Conservation (phyloP, 2,888 invertebrate species). For the Cremastobaeus sp. region DNA sequence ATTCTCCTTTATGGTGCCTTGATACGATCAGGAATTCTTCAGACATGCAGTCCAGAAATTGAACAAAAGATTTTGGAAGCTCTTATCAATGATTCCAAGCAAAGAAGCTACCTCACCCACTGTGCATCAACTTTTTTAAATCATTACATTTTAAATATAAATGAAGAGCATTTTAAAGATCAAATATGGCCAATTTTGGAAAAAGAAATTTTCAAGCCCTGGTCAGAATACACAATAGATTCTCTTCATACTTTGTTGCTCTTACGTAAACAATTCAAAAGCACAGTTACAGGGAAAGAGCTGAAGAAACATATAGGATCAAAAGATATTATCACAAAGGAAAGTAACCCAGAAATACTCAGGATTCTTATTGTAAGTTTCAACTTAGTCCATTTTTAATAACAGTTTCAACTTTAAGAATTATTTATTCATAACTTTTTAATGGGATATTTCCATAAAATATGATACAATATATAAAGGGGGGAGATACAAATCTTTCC, state of each 20-base stretch:
- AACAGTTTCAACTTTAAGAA: no score
- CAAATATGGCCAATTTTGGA: conserved; percentile 82
- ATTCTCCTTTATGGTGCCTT: conserved; percentile 85
- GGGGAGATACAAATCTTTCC: no score
- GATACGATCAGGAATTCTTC: conserved; percentile 82
- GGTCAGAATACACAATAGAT: conserved; percentile 83
- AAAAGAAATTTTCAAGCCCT: conserved; percentile 81
- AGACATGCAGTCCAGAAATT: conserved; percentile 79
- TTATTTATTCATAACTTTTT: no score
- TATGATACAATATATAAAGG: no score
- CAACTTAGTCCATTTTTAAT: no score
- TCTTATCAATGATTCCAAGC: conserved; percentile 80
- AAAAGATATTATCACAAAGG: conserved; percentile 81
- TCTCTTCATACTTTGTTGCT: conserved; percentile 82
- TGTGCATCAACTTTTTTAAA: conserved; percentile 82
- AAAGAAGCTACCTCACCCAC: conserved; percentile 82
- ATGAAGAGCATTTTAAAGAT: conserved; percentile 80
- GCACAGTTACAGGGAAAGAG: conserved; percentile 79
- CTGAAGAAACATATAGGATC: conserved; percentile 81
- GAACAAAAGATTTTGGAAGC: conserved; percentile 78
- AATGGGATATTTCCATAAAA: no score
- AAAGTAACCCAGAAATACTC: no score
- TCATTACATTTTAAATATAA: conserved; percentile 81
- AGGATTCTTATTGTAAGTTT: no score
- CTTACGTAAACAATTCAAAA: conserved; percentile 79